Evolutionary conservation across 2,113 vertebrate genomes (phyloP).

Genomic region (Saguinus imperator): DNA sequence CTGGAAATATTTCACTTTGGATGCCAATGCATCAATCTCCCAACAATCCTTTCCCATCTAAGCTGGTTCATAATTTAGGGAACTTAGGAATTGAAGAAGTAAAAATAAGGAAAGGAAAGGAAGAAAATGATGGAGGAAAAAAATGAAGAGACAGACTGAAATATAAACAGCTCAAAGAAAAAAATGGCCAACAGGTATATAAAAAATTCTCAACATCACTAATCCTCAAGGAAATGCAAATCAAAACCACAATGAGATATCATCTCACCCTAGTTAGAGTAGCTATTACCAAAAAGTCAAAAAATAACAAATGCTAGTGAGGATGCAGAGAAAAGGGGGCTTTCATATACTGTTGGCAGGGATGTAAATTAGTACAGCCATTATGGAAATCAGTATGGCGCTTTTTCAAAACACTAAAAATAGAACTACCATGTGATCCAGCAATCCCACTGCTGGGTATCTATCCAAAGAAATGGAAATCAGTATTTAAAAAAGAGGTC

Average conservation of each 20-base stretch:
- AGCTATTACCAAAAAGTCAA: background rate
- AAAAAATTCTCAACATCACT: background rate
- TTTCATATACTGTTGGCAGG: background rate
- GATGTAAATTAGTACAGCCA: background rate
- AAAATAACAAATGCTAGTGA: background rate
- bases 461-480: background rate
- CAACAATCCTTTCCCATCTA: background rate
- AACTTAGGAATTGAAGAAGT: background rate
- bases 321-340: background rate
- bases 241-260: background rate
- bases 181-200: background rate
- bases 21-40: background rate
- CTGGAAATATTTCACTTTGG: background rate
- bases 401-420: background rate
- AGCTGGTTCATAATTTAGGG: background rate
- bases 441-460: background rate
- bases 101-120: background rate
- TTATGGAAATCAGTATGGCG: background rate
- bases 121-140: background rate
- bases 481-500: background rate
- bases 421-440: background rate
- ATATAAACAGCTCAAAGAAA: background rate
- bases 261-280: background rate
- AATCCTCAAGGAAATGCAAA: background rate
- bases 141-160: background rate